Conservation (phyloP, 2,797 vertebrate genomes). For the Benthosema pterotum region DNA sequence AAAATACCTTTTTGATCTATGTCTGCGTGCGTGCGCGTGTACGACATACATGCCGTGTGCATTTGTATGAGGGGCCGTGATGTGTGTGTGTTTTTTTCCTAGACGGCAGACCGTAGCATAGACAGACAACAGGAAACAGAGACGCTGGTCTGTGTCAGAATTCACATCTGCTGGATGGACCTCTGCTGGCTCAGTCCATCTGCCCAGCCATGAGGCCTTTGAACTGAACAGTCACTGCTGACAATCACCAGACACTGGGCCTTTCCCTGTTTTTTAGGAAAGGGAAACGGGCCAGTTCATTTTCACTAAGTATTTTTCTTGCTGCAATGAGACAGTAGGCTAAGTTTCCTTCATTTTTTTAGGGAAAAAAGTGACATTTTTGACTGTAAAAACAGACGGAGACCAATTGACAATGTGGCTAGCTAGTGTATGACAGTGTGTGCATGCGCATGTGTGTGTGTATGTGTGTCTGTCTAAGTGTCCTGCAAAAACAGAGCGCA, state of each 20-base stretch:
- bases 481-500: background rate
- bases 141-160: slow-evolving; percentile 59
- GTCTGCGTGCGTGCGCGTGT: background rate
- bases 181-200: slow-evolving; percentile 47
- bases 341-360: slow-evolving; percentile 15
- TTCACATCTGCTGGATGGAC: slow-evolving; percentile 60
- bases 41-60: slow-evolving; percentile 4
- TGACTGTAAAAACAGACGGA: background rate
- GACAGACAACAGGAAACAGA: slow-evolving; percentile 33
- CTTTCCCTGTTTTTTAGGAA: slow-evolving; percentile 21
- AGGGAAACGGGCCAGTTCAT: slow-evolving; percentile 19
- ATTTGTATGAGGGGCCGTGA: slow-evolving; percentile 1
- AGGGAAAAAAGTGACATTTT: slow-evolving; percentile 2
- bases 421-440: background rate
- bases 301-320: slow-evolving; percentile 28
- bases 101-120: slow-evolving; percentile 37
- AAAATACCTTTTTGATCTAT: slow-evolving; percentile 11
- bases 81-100: slow-evolving; percentile 39
- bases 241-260: slow-evolving; percentile 63
- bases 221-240: slow-evolving; percentile 67
- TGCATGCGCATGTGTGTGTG: slow-evolving; percentile 2
- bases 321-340: slow-evolving; percentile 24
- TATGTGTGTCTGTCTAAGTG: background rate
- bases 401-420: background rate
- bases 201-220: slow-evolving; percentile 61